Evolutionary conservation across 2,888 invertebrate genomes (phyloP).

Genomic region (Syrphus vitripennis): DNA sequence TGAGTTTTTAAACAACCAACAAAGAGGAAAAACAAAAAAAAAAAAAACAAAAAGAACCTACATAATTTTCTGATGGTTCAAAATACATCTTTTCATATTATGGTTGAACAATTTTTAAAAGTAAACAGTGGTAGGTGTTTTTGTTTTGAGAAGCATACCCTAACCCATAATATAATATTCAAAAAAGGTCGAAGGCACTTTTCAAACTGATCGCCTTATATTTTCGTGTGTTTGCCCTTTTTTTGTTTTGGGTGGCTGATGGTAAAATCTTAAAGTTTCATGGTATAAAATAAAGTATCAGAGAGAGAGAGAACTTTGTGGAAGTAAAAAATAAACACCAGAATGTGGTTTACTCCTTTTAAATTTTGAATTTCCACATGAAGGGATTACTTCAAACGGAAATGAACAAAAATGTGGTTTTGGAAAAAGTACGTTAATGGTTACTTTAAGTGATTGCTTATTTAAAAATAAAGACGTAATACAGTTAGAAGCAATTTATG

Average conservation of each 20-base stretch:
- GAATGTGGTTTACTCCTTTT: not conserved
- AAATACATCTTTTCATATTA: not conserved
- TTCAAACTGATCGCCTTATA: not conserved
- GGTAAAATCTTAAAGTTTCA: not conserved
- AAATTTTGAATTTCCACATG: not conserved
- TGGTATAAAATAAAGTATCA: not conserved
- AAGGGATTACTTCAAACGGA: not conserved
- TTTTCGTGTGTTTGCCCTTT: not conserved
- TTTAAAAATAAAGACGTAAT: not conserved
- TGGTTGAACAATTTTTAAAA: slow-evolving; percentile 4
- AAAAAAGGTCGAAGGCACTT: slow-evolving; percentile 12
- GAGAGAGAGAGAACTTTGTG: not conserved
- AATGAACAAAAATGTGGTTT: not conserved
- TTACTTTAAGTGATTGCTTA: not conserved
- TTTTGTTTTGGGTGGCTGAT: slow-evolving; percentile 5
- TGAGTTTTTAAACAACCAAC: not conserved
- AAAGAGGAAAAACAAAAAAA: not conserved
- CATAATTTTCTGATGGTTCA: not conserved
- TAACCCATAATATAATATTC: not conserved
- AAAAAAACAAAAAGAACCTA: too few species aligned
- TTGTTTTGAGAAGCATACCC: not conserved
- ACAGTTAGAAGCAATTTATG: not conserved
- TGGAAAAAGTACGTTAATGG: not conserved
- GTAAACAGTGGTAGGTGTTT: slow-evolving; percentile 15
- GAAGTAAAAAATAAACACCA: not conserved